Conservation (phyloP, 2,888 invertebrate genomes). For the Callyntrura guangdongensis region DNA sequence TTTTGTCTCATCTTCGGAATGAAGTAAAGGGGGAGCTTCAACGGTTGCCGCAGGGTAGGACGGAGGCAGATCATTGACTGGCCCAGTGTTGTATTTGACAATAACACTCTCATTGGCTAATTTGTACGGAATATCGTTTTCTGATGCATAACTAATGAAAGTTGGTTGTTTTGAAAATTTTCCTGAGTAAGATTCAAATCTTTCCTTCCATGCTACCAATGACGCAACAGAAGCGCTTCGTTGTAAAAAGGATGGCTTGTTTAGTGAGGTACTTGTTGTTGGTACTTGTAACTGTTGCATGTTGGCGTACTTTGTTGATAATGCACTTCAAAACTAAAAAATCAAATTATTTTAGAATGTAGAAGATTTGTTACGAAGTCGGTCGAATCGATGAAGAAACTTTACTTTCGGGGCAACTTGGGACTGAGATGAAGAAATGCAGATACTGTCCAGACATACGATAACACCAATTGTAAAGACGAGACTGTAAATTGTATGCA, state of each 20-base stretch:
- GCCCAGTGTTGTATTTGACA: neutral
- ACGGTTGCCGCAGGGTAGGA: neutral
- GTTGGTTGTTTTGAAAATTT: constrained; percentile 41
- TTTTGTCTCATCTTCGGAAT: neutral
- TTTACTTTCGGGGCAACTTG: constrained; percentile 7
- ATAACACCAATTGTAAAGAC: no score
- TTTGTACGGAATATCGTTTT: constrained; percentile 5
- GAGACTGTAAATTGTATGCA: no score
- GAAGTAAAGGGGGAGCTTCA: neutral
- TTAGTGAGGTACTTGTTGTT: neutral
- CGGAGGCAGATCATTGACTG: constrained; percentile 43
- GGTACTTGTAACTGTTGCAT: constrained; percentile 21
- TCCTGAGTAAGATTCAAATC: constrained; percentile 45
- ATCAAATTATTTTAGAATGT: no score
- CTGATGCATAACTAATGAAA: constrained; percentile 44
- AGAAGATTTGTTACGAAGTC: no score
- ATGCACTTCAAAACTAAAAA: neutral
- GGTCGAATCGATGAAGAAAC: no score
- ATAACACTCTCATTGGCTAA: neutral
- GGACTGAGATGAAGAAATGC: no score
- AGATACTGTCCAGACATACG: no score
- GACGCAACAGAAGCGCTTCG: constrained; percentile 61
- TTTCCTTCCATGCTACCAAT: constrained; percentile 63
- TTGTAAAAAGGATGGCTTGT: constrained; percentile 37
- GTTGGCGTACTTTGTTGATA: neutral